These are phyloP conservation scores for Coracias cyanogaster DNA, from an alignment of 2,797 vertebrate genomes.

Conservation along the genomic window DNA sequence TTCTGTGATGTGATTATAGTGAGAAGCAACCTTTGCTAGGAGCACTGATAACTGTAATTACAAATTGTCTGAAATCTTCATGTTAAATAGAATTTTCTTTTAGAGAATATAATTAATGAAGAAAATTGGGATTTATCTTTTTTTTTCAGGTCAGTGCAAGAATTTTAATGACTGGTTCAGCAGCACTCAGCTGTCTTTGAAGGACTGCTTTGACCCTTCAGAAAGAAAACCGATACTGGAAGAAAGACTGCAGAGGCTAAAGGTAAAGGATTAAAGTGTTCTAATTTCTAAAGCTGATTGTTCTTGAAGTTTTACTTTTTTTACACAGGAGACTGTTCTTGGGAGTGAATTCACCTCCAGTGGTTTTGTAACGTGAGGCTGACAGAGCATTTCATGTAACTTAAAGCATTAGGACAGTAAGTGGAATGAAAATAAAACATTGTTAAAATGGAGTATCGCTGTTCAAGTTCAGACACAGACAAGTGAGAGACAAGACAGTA, in stretches of 20 bases:
- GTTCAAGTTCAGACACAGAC: background rate
- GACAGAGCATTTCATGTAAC: background rate
- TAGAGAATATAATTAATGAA: background rate
- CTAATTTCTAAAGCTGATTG: background rate
- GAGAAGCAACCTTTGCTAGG: background rate
- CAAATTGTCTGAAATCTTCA: background rate
- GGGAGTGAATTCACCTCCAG: background rate
- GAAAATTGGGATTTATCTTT: background rate
- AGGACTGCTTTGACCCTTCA: constrained; percentile 91
- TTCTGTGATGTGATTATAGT: background rate
- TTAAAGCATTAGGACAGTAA: background rate
- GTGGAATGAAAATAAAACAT: background rate
- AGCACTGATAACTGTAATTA: background rate
- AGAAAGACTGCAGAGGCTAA: constrained; percentile 83
- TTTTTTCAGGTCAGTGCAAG: constrained; percentile 85
- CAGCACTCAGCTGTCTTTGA: constrained; percentile 85
- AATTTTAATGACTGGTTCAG: constrained; percentile 90
- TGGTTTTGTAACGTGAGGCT: background rate
- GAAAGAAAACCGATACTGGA: constrained; percentile 84
- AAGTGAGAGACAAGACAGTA: background rate
- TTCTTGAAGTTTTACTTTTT: background rate
- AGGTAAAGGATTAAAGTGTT: constrained; percentile 76
- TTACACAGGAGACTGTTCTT: background rate
- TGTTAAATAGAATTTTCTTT: background rate
- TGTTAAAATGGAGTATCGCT: background rate